Base-by-base conservation (phyloP, 1,140 invertebrate species). In the Hylaeus volcanicus region DNA sequence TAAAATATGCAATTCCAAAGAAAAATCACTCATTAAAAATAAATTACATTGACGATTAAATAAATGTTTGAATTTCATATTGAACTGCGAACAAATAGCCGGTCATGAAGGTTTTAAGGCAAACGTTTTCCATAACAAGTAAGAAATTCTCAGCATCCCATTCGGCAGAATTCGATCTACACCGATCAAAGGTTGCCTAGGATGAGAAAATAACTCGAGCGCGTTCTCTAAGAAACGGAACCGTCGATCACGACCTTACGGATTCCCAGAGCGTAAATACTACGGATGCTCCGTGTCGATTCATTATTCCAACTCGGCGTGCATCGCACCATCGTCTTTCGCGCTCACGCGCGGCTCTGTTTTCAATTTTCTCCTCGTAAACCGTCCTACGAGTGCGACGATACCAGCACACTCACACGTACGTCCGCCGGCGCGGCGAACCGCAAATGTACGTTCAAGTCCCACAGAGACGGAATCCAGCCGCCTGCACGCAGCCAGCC, bases 311-410 rank as follows among this genome's bases (percentile, higher is more conserved):
- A n/a, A 12, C 37, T 51, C 64, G 37, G n/a, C 79, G 60, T 74
- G 66, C 79, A 61, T 79, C 85, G 61, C 72, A 73, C 80, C 75
- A 68, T 79, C 79, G 80, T 86, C 81, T 86, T 87, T 81, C 84
- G 63, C 72, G 81, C 76, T 86, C 73, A 45, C 84, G 73, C 72
- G 72, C 55, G 39, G 73, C 83, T 74, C 80, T 61, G 84, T 86
- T 86, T 86, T 79, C 84, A 86, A 86, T 86, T 83, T 86, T 86
- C 84, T 79, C 68, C 68, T 71, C 79, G 69, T 85, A 72, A 85
- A 82, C 70, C 84, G 56, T 61, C 51, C 39, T 77, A 39, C 43
- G 71, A 72, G 65, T 55, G 63, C 72, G 64, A 74, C 79, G 73
- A 81, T 63, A 63, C 79, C 8, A 5, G 3, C 39, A 63, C 61